Base-by-base conservation (phyloP, 2,797 vertebrate species). In the Garrulus glandarius region DNA sequence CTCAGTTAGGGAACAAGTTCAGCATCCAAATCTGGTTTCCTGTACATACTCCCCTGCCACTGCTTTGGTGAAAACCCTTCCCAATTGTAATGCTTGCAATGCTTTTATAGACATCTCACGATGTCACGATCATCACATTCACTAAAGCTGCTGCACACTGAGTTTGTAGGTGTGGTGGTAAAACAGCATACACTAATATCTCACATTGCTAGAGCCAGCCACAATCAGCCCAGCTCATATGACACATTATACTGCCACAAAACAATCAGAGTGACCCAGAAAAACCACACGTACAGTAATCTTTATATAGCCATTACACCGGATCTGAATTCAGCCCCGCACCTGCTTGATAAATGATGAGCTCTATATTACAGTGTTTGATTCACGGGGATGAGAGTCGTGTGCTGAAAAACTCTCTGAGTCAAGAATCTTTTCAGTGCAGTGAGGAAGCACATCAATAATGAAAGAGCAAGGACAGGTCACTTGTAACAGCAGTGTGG, bases 381-480 rank as follows among this genome's bases (percentile, higher is more conserved):
- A 90, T 96, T 94, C 91, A 95, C 85, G 60, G 36, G 39, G 64
- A 71, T 53, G 82, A 96, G 46, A 95, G 91, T 89, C 92, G 41
- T 11, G 57, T 57, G 72, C 84, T 87, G 85, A 90, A 93, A 95
- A 91, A 65, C 56, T 72, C 75, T 14, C 13, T 27, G 65, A 89
- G 76, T 71, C 39, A 88, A 97, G 75, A 83, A 89, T 93, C 64
- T 64, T 82, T 82, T 93, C 68, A 89, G 67, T 5, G 14, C 72
- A 64, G 70, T 56, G 67, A 86, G 52, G 83, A 91, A 91, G 91
- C 1, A 5, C 60, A 74, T 65, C 78, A 77, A 67, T 89, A 92
- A 95, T 36, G 91, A 90, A 69, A 93, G 78, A 90, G 57, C 71
- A 95, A 95, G 87, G 69, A 93, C 60, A 59, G 71, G 72, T 79